Evolutionary conservation across 2,888 invertebrate species (phyloP), one percentile per base, ranked within the genome.

Genomic region (Phania funesta): DNA sequence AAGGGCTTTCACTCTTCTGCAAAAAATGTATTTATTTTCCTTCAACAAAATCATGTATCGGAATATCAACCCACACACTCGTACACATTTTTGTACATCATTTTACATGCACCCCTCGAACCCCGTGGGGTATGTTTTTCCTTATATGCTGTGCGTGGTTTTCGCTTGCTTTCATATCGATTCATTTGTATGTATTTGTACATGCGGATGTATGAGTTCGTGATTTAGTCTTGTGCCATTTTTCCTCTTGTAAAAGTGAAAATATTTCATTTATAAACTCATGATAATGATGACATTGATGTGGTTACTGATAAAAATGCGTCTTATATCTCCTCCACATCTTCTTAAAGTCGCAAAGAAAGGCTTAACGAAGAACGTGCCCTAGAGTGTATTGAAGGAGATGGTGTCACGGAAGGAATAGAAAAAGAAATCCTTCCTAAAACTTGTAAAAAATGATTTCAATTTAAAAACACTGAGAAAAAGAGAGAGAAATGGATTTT

Each of bases 241-340:
- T 41, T 3, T 44, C 41, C 22, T 50, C 16, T 2, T 11, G 35
- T 22, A 22, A 18, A 22, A 16, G 41, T 6, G 41, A 41, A 41
- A 41, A 41, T 65, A 11, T 16, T 44, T 60, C 26, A 60, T 60
- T 60, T 60, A 60, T 60, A 67, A 67, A 13, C 52, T 41, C 18
- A 52, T 52, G 52, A 41, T 67, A 52, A 67, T 67, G 52, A 41
- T 26, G 18, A 67, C 52, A 67, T 26, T 38, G 52, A 38, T 67
- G 67, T 3, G 35, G 50, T 22, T 52, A 18, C 24, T 38, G 35
- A 65, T 65, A 24, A 35, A 22, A 64, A 50, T 32, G 7, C 38
- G 38, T 18, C 24, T 67, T 22, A 5, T 20, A 18, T 35, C 9
- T 38, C 26, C 26, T 3, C 35, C 7, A 50, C 11, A 35, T 5